Evolutionary conservation across 1,140 invertebrate genomes (phyloP).

Genomic region (Bombus sibiricus): DNA sequence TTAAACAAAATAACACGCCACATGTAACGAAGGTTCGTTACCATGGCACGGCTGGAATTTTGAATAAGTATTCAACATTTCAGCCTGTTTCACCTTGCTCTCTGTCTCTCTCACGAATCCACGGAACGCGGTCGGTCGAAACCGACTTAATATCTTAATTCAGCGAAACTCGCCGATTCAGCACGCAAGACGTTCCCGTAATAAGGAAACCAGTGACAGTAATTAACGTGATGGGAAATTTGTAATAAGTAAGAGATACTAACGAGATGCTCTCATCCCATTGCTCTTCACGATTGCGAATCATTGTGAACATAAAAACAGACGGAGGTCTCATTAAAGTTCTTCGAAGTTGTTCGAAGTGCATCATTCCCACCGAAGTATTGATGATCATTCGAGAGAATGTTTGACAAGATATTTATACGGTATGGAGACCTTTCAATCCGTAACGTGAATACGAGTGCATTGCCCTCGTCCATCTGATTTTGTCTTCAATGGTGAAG

Average conservation of each 20-base stretch:
- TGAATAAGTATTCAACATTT: constrained; percentile 29
- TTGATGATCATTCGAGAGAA: constrained; percentile 9
- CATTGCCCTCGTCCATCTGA: not conserved
- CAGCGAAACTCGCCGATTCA: constrained; percentile 16
- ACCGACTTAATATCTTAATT: constrained; percentile 29
- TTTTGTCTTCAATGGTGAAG: not conserved
- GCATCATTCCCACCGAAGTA: not conserved
- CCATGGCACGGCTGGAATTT: constrained; percentile 9
- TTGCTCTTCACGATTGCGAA: not conserved
- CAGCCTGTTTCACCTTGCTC: too few relatives aligned
- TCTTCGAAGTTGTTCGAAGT: not conserved
- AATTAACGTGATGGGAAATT: constrained; percentile 39
- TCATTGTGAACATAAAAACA: constrained; percentile 29
- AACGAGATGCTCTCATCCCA: constrained; percentile 2
- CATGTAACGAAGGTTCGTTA: constrained; percentile 43
- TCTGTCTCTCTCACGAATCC: too few relatives aligned
- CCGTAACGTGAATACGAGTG: not conserved
- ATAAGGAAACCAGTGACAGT: constrained; percentile 22
- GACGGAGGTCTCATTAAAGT: constrained; percentile 25
- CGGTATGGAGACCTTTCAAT: not conserved
- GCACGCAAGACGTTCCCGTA: not conserved
- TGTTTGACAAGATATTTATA: constrained; percentile 1
- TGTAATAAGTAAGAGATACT: constrained; percentile 4
- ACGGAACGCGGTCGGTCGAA: not conserved
- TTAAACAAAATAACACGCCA: constrained; percentile 35